Base-by-base conservation (phyloP, 2,797 vertebrate genomes). In the Cossypha polioptera region DNA sequence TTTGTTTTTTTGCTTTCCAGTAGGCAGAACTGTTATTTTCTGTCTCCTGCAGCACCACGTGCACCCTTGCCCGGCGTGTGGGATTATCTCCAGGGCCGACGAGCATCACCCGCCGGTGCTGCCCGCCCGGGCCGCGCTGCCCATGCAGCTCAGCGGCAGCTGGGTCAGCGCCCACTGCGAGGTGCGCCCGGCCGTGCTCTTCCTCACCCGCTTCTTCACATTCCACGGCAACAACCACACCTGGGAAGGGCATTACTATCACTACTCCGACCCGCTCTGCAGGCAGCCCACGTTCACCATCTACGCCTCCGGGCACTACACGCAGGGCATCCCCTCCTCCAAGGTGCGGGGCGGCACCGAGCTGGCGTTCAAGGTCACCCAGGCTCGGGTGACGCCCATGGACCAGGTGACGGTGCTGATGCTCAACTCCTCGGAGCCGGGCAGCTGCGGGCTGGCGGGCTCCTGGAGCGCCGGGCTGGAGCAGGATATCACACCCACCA, bases 161-260 rank as follows among this genome's bases (percentile, higher is more conserved):
- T 99, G 99, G 99, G 98, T 98, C 79, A 99, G 99, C 95, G 92
- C 97, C 29, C 97, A 82, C 50, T 99, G 99, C 1, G 99, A 99
- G 96, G 98, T 98, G 11, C 98, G 98, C 12, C 99, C 99, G 0
- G 98, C 98, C 0, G 97, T 99, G 88, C 99, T 99, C 79, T 99
- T 99, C 97, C 98, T 99, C 67, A 99, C 98, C 40, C 93, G 98
- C 21, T 98, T 98, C 95, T 98, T 99, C 97, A 97, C 96, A 5
- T 99, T 99, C 88, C 93, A 98, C 1, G 96, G 97, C 4, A 96
- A 91, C 31, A 97, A 96, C 74, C 98, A 97, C 31, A 96, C 97
- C 35, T 99, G 99, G 99, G 98, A 99, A 72, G 99, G 99, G 3
- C 73, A 96, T 17, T 99, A 99, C 97, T 97, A 88, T 1, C 99